Evolutionary conservation across 2,113 vertebrate species (phyloP), one percentile per base, ranked within the genome.

Genomic region (Hypocryptadius cinnamomeus): DNA sequence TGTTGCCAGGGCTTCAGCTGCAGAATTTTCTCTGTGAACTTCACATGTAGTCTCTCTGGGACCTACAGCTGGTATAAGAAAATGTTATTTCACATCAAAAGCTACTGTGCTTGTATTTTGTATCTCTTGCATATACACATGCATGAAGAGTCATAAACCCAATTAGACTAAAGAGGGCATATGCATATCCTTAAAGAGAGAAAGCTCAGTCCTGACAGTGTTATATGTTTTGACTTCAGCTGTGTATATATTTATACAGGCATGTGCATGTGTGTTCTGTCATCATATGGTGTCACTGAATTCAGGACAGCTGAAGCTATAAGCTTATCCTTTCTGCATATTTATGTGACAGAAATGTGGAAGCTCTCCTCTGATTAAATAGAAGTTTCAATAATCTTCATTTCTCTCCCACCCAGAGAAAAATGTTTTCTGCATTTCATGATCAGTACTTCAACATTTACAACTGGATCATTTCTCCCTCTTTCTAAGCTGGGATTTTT

Each of bases 331-430:
- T 87, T 92, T 87, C 78, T 81, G 57, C 85, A 74, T 95, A 88
- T 74, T 95, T 94, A 60, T 79, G 65, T 93, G 92, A 90, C 76
- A 94, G 92, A 92, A 96, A 90, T 76, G 82, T 84, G 79, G 87
- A 91, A 93, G 79, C 53, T 79, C 48, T 83, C 47, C 42, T 89
- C 82, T 65, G 47, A 88, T 88, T 95, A 89, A 87, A 77, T 56
- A 91, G 64, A 86, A 76, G 64, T 95, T 96, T 91, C 69, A 93
- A 88, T 45, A 54, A n/a, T 88, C 31, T 64, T 89, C 13, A 74
- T 57, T 95, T 89, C 87, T 92, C 56, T 90, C 72, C 57, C 53
- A 73, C 45, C 40, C 76, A 76, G 69, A 60, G 44, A 74, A 39
- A 83, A 80, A 42, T 8, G 0, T 44, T 64, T 92, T 80, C 47